Evolutionary conservation across 2,888 invertebrate genomes (phyloP), one percentile per base, ranked within the genome.

Genomic region (Philereme transversata): DNA sequence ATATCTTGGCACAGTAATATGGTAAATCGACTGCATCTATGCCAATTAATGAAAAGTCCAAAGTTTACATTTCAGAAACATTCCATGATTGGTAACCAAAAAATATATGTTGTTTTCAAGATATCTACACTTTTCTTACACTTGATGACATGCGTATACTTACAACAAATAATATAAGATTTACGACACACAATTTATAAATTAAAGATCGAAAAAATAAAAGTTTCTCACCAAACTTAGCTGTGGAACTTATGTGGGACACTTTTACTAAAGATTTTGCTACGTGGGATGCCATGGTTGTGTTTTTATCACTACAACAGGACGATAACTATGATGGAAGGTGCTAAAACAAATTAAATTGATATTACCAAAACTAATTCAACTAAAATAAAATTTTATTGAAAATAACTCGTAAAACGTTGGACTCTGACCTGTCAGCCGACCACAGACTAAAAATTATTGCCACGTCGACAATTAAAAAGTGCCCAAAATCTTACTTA

Each of bases 391-490:
- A 73, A 62, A 40, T 52, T n/a, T n/a, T 68, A 73, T 72, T 76
- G 76, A 86, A 84, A 74, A 77, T 76, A 82, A 81, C 73, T 77
- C 67, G 63, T 41, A 74, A 69, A 85, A 88, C 86, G 86, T 88
- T 90, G 91, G 91, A 91, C 90, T 91, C 76, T 91, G 90, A 91
- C 88, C 90, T 84, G 72, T 70, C 40, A 40, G 65, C 49, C 66
- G 35, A 55, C 38, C 61, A 73, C 74, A 75, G 73, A 70, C 49
- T 69, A 62, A 60, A 68, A 65, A 64, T 11, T 9, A 49, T 7
- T 57, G 56, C 45, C 56, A 50, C 9, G 5, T 35, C n/a, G 4
- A 4, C 5, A 36, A 10, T 40, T 22, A 2, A 33, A 40, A 40
- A 40, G 4, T 40, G 11, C 45, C 33, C 0, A 34, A 44, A 44